Evolutionary conservation across 2,113 vertebrate genomes (phyloP).

Genomic region (Poicephalus meyeri): DNA sequence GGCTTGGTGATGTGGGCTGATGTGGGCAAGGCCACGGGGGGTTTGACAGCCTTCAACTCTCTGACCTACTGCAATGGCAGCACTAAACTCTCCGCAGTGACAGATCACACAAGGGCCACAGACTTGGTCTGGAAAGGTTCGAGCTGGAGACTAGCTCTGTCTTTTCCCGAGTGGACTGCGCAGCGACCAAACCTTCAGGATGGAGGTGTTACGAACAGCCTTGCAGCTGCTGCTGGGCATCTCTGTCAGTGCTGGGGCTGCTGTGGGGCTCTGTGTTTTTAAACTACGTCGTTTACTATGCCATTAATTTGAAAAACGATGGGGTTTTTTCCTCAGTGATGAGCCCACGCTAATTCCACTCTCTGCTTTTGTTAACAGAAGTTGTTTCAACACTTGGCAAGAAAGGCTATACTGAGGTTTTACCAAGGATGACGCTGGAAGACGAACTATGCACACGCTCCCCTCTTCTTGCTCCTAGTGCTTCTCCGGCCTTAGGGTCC

Average conservation of each 20-base stretch:
- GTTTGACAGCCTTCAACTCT: not conserved
- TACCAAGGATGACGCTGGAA: accelerated
- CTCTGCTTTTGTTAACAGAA: accelerated
- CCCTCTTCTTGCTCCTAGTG: not conserved
- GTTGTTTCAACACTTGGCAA: accelerated
- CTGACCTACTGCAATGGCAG: accelerated
- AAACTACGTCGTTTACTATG: not conserved
- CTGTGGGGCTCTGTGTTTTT: not conserved
- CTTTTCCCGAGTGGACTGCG: accelerated
- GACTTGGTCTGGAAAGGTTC: accelerated
- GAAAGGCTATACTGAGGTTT: not conserved
- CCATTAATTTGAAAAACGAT: not conserved
- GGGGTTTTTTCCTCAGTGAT: accelerated
- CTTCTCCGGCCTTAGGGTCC: not conserved
- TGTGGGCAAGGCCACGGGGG: accelerated
- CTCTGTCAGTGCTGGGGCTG: not conserved
- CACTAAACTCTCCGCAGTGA: not conserved
- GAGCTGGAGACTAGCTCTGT: accelerated
- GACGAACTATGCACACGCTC: accelerated
- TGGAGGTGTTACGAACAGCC: not conserved
- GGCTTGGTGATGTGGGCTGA: not conserved
- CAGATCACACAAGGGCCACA: too few species aligned
- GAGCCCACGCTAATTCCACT: accelerated
- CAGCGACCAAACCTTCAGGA: accelerated
- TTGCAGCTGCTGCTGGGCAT: not conserved